Conservation (phyloP, 2,797 vertebrate genomes). For the Streptopelia turtur region DNA sequence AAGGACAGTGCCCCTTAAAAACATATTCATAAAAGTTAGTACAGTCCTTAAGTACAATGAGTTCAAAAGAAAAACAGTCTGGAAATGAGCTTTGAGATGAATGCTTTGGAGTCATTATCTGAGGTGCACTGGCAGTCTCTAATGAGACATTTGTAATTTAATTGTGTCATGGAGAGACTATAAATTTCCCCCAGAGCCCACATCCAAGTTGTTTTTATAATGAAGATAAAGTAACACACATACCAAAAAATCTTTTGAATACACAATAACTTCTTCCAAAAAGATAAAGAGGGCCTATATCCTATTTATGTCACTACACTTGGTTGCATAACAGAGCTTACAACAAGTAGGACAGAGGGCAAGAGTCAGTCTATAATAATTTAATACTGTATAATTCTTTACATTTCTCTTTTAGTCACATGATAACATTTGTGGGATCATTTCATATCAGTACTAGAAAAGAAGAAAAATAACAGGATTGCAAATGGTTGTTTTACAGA, state of each 20-base stretch:
- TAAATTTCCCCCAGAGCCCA: slow-evolving; percentile 70
- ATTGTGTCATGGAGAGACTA: slow-evolving; percentile 68
- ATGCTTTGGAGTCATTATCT: slow-evolving; percentile 63
- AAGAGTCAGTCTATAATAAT: slow-evolving; percentile 57
- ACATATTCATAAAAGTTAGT: slow-evolving; percentile 53
- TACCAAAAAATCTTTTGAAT: slow-evolving; percentile 76
- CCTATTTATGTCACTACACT: slow-evolving; percentile 65
- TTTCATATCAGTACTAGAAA: slow-evolving; percentile 64
- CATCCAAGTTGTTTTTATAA: slow-evolving; percentile 73
- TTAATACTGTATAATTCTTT: slow-evolving; percentile 50
- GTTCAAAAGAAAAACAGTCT: slow-evolving; percentile 58
- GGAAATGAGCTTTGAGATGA: slow-evolving; percentile 68
- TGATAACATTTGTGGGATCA: slow-evolving; percentile 38
- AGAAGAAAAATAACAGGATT: neutral
- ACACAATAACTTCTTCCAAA: slow-evolving; percentile 73
- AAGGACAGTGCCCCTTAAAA: slow-evolving; percentile 52
- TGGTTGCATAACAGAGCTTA: slow-evolving; percentile 69
- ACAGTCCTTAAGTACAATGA: neutral
- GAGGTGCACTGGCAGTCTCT: slow-evolving; percentile 72
- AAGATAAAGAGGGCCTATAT: slow-evolving; percentile 72
- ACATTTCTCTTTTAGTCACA: slow-evolving; percentile 60
- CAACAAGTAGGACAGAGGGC: slow-evolving; percentile 57
- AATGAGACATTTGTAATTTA: slow-evolving; percentile 78
- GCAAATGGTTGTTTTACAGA: slow-evolving; percentile 31
- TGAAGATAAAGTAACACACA: slow-evolving; percentile 79